Base-by-base conservation (phyloP, 2,888 invertebrate species). In the Graphium colonna region DNA sequence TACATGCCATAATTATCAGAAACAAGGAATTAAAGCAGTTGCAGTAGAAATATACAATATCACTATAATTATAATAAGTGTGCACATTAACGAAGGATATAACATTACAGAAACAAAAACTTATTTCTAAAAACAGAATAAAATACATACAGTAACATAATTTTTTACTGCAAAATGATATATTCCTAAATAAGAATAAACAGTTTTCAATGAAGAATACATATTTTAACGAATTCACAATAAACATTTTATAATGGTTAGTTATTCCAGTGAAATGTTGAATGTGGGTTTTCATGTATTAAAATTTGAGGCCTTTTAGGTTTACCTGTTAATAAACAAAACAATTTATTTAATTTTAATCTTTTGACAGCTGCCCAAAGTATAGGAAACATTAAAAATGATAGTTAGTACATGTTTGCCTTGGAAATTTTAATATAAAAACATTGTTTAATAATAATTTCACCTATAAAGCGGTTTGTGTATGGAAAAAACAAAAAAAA, bases 101-200 rank as follows among this genome's bases (percentile, higher is more conserved):
- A 1, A 12, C 42, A 36, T 5, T 52, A 36, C 16, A 16, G 9
- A 1, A 4, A 1, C 28, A 12, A 8, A 52, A 8, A 12, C 18
- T 36, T 7, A 31, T 42, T 9, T 48, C 47, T 21, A 16, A 0
- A 26, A 43, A 3, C 3, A 52, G 1, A 13, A 0, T 5, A 9
- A 15, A 18, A 10, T 17, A 43, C 42, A 48, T 52, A 7, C 38
- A 9, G 10, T 17, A 4, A 8, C 36, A 16, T 10, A 38, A 12
- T 42, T 13, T 47, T n/a, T 8, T 43, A 3, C n/a, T 2, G 17
- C 28, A 13, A 3, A 43, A 38, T 0, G 42, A 48, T 18, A 48
- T 28, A 52, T 52, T 52, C 26, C 47, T 47, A 9, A 48, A 52
- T 28, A 52, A 13, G 28, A 52, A 52, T n/a, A 52, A 17, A 12